phyloP scores from a whole-genome alignment of 1,140 invertebrate species.

The Zaprionus davidi region DNA sequence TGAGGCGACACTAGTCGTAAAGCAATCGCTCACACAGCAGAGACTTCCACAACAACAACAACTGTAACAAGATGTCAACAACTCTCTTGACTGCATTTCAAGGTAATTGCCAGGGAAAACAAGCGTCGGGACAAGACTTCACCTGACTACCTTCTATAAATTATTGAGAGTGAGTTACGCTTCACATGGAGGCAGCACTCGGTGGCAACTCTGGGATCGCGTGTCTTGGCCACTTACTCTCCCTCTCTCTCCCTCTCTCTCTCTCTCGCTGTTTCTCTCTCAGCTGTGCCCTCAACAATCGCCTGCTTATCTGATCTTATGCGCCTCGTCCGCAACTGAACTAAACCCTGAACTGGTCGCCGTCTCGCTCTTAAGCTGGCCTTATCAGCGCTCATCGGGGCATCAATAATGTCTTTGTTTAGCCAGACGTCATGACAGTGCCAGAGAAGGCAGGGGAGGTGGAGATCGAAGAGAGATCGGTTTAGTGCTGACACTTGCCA shows the following conservation, averaged over 20 bases:
- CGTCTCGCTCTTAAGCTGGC: slow-evolving; percentile 36
- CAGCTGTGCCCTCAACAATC: slow-evolving; percentile 8
- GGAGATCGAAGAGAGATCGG: slow-evolving; percentile 32
- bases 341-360: slow-evolving; percentile 25
- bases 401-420: slow-evolving; percentile 82
- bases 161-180: slow-evolving; percentile 69
- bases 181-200: slow-evolving; percentile 37
- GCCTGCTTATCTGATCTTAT: slow-evolving; percentile 40
- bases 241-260: background rate
- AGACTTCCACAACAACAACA: slow-evolving; percentile 38
- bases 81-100: slow-evolving; percentile 76
- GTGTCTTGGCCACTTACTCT: slow-evolving; percentile 30
- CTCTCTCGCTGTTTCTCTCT: background rate
- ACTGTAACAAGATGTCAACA: slow-evolving; percentile 70
- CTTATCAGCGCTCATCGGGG: slow-evolving; percentile 74
- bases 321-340: slow-evolving; percentile 12
- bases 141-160: slow-evolving; percentile 81
- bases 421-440: slow-evolving; percentile 39
- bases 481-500: slow-evolving; percentile 78
- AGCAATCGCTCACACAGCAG: slow-evolving; percentile 42
- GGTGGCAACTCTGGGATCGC: slow-evolving; percentile 46
- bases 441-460: background rate
- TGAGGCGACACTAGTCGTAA: slow-evolving; percentile 45
- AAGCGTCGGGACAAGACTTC: slow-evolving; percentile 63
- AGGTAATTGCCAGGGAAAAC: slow-evolving; percentile 70